phyloP scores from a whole-genome alignment of 2,797 vertebrate genomes.

The Clamator glandarius region DNA sequence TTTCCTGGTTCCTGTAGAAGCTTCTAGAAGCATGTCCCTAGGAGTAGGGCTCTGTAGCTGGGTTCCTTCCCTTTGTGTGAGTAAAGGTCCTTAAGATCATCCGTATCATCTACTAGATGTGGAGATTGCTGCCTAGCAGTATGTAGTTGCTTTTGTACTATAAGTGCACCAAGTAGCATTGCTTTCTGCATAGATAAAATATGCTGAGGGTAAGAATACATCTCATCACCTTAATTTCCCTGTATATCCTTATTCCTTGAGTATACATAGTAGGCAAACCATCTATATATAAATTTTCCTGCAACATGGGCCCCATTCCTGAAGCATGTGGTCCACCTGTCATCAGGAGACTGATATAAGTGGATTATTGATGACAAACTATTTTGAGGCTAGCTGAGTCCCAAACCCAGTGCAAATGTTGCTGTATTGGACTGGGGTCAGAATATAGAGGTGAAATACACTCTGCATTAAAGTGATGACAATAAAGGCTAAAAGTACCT shows the following conservation, averaged over 20 bases:
- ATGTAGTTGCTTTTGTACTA: background rate
- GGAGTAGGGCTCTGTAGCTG: background rate
- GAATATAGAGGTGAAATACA: background rate
- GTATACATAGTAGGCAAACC: background rate
- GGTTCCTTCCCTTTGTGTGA: background rate
- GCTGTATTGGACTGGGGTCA: background rate
- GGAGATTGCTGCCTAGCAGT: background rate
- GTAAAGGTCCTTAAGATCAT: background rate
- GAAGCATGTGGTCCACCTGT: background rate
- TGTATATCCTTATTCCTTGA: background rate
- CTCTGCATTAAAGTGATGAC: background rate
- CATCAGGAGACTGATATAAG: rapidly evolving
- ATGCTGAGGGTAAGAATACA: background rate
- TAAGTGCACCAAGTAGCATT: background rate
- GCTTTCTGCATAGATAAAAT: background rate
- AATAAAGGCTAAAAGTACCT: slow-evolving; percentile 16
- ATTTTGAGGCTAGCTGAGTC: background rate
- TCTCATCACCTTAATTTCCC: background rate
- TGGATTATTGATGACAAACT: background rate
- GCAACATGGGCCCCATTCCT: background rate
- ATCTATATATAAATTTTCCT: background rate
- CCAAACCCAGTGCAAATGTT: background rate
- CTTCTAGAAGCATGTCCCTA: background rate
- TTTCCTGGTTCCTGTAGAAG: background rate
- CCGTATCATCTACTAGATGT: background rate